These are phyloP conservation scores for Axinella damicornis DNA, from an alignment of 37 sponge, comb jelly and placozoan species.

Conservation along the genomic window DNA sequence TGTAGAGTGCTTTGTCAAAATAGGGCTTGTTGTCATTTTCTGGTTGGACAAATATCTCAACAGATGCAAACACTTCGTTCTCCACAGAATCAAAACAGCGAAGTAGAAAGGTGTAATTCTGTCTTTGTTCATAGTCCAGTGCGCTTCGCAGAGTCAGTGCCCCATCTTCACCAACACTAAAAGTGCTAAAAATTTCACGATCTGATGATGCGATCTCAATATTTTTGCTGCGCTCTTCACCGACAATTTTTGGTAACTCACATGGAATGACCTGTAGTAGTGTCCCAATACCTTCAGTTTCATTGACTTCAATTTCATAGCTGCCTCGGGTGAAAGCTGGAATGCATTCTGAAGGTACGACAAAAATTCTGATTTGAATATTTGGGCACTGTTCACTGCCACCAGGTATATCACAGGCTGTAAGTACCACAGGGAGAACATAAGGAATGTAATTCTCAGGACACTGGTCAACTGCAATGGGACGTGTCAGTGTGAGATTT, in stretches of 20 bases:
- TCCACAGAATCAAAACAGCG: background rate
- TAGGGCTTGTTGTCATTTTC: conserved; percentile 17
- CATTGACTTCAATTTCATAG: background rate
- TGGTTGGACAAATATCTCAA: background rate
- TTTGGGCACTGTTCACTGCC: background rate
- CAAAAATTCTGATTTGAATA: background rate
- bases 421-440: background rate
- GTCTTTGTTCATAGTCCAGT: background rate
- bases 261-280: background rate
- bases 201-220: background rate
- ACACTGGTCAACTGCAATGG: background rate
- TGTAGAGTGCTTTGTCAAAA: conserved; percentile 15
- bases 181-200: background rate
- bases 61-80: background rate
- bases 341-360: background rate
- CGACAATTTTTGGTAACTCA: background rate
- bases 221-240: background rate
- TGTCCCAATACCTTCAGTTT: background rate
- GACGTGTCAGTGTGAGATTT: background rate
- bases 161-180: background rate
- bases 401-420: background rate
- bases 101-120: background rate
- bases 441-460: background rate
- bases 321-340: background rate
- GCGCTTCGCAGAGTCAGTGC: background rate